phyloP scores from a whole-genome alignment of 2,797 vertebrate species.

The Pseudomugil gertrudae region DNA sequence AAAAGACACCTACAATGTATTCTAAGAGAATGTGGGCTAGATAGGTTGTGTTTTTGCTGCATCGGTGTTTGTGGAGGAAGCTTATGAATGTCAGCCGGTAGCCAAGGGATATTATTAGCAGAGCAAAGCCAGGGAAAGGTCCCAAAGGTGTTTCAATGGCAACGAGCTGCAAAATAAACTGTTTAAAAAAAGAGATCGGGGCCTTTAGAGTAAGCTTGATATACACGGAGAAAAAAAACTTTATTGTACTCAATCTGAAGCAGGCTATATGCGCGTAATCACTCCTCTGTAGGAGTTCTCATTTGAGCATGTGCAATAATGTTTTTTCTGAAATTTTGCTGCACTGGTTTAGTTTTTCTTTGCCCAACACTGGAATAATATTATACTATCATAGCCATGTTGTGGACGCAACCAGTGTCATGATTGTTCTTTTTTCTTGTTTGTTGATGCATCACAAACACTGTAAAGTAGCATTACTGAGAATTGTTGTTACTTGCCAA shows the following conservation, averaged over 20 bases:
- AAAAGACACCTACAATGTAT: conserved; percentile 58
- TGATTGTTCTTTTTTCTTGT: conserved; percentile 60
- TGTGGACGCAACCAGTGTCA: conserved; percentile 68
- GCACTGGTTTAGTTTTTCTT: conserved; percentile 50
- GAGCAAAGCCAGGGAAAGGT: conserved; percentile 47
- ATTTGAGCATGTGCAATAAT: conserved; percentile 84
- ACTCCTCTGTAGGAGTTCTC: conserved; percentile 67
- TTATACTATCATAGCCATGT: conserved; percentile 45
- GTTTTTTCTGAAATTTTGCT: conserved; percentile 70
- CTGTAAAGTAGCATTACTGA: conserved; percentile 53
- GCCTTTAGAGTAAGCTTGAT: not conserved
- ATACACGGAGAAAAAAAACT: conserved; percentile 21
- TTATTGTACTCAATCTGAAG: conserved; percentile 59
- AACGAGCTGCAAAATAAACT: conserved; percentile 16
- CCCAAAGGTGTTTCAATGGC: conserved; percentile 23
- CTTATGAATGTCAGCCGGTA: conserved; percentile 50
- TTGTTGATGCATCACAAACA: conserved; percentile 75
- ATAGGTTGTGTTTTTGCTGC: conserved; percentile 38
- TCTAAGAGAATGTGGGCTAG: conserved; percentile 63
- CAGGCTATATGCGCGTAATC: conserved; percentile 69
- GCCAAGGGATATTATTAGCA: conserved; percentile 42
- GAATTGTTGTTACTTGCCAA: conserved; percentile 80
- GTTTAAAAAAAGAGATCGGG: not conserved
- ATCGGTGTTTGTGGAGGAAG: conserved; percentile 49
- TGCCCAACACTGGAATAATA: not conserved